A percentile compares a stretch with the other conserved stretches of the same genome.
phyloP scores from a whole-genome alignment of 2,797 vertebrate species.

The Odontamblyopus rebecca region DNA sequence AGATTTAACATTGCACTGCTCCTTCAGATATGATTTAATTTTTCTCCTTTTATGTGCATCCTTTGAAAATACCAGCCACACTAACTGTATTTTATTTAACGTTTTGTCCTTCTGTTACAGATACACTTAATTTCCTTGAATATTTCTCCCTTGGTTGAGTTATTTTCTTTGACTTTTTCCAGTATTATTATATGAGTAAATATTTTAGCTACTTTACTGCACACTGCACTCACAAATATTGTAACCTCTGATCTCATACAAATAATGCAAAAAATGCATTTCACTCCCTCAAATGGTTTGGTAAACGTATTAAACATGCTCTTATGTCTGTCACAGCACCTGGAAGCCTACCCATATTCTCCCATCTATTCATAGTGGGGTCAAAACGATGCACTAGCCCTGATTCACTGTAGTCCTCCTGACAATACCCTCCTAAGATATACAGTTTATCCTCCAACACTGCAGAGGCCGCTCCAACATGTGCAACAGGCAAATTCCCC shows the following conservation, averaged over 20 bases:
- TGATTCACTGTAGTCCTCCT: slow-evolving; percentile 76
- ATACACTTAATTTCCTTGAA: no score
- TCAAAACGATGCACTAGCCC: slow-evolving; percentile 75
- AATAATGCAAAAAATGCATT: neutral
- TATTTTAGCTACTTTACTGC: no score
- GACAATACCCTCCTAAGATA: slow-evolving; percentile 77
- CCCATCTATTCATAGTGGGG: slow-evolving; percentile 64
- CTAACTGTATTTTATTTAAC: no score
- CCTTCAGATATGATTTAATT: no score
- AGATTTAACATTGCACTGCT: no score
- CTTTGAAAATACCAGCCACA: no score
- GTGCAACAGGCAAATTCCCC: slow-evolving; percentile 58
- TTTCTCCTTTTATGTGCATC: no score
- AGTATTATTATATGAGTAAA: no score
- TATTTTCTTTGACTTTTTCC: no score
- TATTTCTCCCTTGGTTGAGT: no score
- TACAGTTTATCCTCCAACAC: slow-evolving; percentile 77
- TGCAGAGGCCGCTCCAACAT: slow-evolving; percentile 74
- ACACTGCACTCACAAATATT: neutral
- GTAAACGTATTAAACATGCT: slow-evolving; percentile 70
- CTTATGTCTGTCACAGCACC: slow-evolving; percentile 72
- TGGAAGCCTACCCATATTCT: slow-evolving; percentile 71
- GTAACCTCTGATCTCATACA: neutral
- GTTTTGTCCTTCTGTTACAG: no score
- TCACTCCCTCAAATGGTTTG: slow-evolving; percentile 56